Percentiles rank a stretch among this genome's conserved stretches.
Evolutionary conservation across 2,888 invertebrate species (phyloP).

Genomic region (Agrochola litura): DNA sequence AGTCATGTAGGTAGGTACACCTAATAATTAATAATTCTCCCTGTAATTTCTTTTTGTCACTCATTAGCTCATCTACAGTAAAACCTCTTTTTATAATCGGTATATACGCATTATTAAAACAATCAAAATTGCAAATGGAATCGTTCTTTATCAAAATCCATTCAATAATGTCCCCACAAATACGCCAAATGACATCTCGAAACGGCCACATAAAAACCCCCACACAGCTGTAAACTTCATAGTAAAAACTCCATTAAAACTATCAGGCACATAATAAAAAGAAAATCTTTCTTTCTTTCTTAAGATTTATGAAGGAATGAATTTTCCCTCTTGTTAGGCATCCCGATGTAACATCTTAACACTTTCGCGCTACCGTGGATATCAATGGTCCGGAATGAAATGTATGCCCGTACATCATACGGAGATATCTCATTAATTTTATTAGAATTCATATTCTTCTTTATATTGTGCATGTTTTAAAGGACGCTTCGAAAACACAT

Average conservation of each 20-base stretch:
- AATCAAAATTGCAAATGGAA: not conserved
- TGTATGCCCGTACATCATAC: conserved; percentile 46
- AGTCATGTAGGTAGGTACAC: no score
- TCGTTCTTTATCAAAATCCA: not conserved
- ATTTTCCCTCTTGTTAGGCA: conserved; percentile 75
- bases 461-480: not conserved
- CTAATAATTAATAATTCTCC: no score
- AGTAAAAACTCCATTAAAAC: conserved; percentile 43
- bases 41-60: no score
- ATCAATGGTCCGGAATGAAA: conserved; percentile 76
- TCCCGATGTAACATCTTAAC: conserved; percentile 73
- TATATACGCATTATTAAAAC: no score
- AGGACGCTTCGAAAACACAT: not conserved
- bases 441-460: conserved; percentile 7
- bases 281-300: conserved; percentile 54
- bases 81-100: no score
- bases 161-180: not conserved
- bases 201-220: not conserved
- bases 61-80: no score
- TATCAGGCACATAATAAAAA: conserved; percentile 42
- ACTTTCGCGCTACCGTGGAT: conserved; percentile 70
- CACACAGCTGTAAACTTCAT: not conserved
- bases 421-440: conserved; percentile 45
- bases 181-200: not conserved
- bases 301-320: conserved; percentile 73